Base-by-base conservation (phyloP, 2,888 invertebrate species). In the Hemicrepidius hirtus region DNA sequence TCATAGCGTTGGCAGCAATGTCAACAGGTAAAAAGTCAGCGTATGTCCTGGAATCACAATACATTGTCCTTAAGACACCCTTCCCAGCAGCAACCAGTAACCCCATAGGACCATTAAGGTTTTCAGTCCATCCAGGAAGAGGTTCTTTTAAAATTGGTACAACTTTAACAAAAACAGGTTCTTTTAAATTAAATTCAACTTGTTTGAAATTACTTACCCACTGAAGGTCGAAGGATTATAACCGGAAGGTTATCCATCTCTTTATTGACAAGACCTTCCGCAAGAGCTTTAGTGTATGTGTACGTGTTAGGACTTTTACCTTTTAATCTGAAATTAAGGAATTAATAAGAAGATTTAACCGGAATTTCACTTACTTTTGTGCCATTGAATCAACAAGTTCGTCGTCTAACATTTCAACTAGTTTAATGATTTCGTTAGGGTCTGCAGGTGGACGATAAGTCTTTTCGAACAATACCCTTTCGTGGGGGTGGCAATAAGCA, bases 201-300 rank as follows among this genome's bases (percentile, higher is more conserved):
- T 81, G 10, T n/a, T n/a, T n/a, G n/a, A n/a, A n/a, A 21, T 16
- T 46, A 16, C 87, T 87, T 85, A 92, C 92, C 93, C 80, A 97
- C 95, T 0, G 97, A 96, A 0, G 97, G 97, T 77, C 98, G 88
- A 20, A 97, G 86, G 67, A 98, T 93, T 67, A 94, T 88, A 0
- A 93, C 89, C 0, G 97, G 97, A 6, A 98, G 86, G 24, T 91
- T 89, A 1, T 89, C 85, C 87, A 95, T 94, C 55, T 94, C 91
- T 81, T 96, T 94, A 0, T 93, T 91, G 0, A 96, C 93, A 70
- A 97, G 82, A 12, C 93, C 91, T 86, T 98, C 98, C 0, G 96
- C 95, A 12, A 98, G 86, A 0, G 97, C 95, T 87, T 98, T 98
- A 0, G 98, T 97, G 83, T 94, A 97, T 0, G 97, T 96, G 84